These are phyloP conservation scores for Falco columbarius DNA, from an alignment of 2,797 vertebrate genomes.

Conservation along the genomic window DNA sequence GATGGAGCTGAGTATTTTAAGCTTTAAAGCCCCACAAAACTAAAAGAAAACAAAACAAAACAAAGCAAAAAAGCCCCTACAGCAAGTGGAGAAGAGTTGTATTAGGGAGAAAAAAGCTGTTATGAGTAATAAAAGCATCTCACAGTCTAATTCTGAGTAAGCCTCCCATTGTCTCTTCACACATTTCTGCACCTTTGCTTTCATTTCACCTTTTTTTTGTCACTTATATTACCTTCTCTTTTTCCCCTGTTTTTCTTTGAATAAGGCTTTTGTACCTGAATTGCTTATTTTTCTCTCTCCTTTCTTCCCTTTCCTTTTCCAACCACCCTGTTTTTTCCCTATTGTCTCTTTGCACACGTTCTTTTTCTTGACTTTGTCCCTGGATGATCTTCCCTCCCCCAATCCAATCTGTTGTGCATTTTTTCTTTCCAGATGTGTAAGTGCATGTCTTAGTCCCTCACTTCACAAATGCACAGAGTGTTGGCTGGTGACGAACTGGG, in stretches of 20 bases:
- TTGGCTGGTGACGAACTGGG: background rate
- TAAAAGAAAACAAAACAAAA: background rate
- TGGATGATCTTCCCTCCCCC: background rate
- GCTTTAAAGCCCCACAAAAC: conserved; percentile 16
- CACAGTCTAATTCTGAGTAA: background rate
- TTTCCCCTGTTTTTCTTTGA: background rate
- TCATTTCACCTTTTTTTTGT: background rate
- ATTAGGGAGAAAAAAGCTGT: background rate
- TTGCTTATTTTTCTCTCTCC: background rate
- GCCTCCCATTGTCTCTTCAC: background rate
- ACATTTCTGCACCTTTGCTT: background rate
- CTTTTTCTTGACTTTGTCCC: background rate
- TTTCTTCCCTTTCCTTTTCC: background rate
- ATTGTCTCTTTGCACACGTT: background rate
- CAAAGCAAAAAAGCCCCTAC: background rate
- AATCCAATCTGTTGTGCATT: background rate
- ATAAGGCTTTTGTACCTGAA: background rate
- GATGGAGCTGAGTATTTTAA: conserved; percentile 11
- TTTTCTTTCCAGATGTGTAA: conserved; percentile 5
- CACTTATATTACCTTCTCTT: background rate
- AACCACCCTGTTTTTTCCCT: background rate
- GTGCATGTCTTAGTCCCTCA: background rate
- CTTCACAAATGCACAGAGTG: background rate
- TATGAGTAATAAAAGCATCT: conserved; percentile 11
- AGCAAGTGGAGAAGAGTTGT: background rate